These are phyloP conservation scores for Apostichopus japonicus DNA, from an alignment of 35 echinoderm and acorn worm genomes.

Conservation along the genomic window DNA sequence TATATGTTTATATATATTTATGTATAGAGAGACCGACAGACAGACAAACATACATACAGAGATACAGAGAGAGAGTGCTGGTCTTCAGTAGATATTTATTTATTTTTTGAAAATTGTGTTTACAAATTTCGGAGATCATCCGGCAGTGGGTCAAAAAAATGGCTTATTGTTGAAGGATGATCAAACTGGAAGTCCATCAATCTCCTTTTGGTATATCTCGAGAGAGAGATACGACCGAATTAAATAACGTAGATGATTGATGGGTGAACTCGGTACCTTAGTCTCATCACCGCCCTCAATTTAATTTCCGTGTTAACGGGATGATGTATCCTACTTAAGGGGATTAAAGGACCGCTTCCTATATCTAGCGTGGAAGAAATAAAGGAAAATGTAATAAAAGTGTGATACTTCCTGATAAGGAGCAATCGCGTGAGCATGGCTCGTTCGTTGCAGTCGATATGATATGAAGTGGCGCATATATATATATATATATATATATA, in stretches of 20 bases:
- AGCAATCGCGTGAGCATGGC: not conserved
- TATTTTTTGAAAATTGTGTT: not conserved
- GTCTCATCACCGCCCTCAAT: slow-evolving; percentile 20
- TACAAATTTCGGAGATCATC: slow-evolving; percentile 6
- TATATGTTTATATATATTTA: too few species aligned
- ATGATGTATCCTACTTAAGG: slow-evolving; percentile 46
- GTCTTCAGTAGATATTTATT: not conserved
- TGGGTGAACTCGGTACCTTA: not conserved
- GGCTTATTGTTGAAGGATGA: not conserved
- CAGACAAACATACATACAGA: too few species aligned
- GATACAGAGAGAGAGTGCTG: too few species aligned
- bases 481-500: too few species aligned
- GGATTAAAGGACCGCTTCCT: not conserved
- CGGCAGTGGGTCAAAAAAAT: not conserved
- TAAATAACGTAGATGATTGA: slow-evolving; percentile 2
- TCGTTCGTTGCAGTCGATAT: not conserved
- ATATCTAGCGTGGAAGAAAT: not conserved
- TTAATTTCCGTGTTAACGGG: slow-evolving; percentile 32
- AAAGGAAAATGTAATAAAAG: not conserved
- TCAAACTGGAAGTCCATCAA: not conserved
- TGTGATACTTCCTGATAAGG: not conserved
- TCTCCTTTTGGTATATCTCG: not conserved
- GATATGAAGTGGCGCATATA: too few species aligned
- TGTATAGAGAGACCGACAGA: too few species aligned
- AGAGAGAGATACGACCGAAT: not conserved